Base-by-base conservation (phyloP, 2,888 invertebrate genomes). In the Agrilus mali region DNA sequence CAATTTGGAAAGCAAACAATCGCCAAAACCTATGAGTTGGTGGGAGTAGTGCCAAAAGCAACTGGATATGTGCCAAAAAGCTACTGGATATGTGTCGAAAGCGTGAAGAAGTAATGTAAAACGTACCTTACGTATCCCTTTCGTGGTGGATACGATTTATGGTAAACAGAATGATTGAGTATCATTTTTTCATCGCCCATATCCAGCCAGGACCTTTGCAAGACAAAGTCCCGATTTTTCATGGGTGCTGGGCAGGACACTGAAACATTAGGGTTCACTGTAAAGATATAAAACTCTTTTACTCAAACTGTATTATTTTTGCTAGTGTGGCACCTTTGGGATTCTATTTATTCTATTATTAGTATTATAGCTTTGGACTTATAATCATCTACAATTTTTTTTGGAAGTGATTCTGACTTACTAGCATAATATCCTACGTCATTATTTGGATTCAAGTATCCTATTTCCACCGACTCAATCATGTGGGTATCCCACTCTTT, bases 341-440 rank as follows among this genome's bases (percentile, higher is more conserved):
- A 3, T 3, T 8, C 8, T 27, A 10, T 27, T 10, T 27, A 27
- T n/a, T n/a, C n/a, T n/a, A n/a, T n/a, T n/a, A n/a, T n/a, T n/a
- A n/a, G n/a, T n/a, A n/a, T n/a, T n/a, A n/a, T n/a, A n/a, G n/a
- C n/a, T n/a, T n/a, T n/a, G n/a, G n/a, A n/a, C n/a, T n/a, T n/a
- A n/a, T n/a, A n/a, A n/a, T 2, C 4, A 10, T 10, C 10, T 27
- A 8, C 27, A 2, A 10, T 27, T 27, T 27, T 27, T 27, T 10
- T 27, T 27, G 4, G 10, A 1, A 7, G 20, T 20, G 20, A 3
- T 6, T 34, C 40, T 15, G 47, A 75, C 78, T 77, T 60, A 90
- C 90, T 78, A 50, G 90, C 83, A 69, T 93, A 93, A 64, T 93
- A 93, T 35, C 90, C 89, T 50, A 93, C 80, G 66, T 93, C 92